Conservation (phyloP, 2,888 invertebrate genomes). For the Steinernema scapterisci region DNA sequence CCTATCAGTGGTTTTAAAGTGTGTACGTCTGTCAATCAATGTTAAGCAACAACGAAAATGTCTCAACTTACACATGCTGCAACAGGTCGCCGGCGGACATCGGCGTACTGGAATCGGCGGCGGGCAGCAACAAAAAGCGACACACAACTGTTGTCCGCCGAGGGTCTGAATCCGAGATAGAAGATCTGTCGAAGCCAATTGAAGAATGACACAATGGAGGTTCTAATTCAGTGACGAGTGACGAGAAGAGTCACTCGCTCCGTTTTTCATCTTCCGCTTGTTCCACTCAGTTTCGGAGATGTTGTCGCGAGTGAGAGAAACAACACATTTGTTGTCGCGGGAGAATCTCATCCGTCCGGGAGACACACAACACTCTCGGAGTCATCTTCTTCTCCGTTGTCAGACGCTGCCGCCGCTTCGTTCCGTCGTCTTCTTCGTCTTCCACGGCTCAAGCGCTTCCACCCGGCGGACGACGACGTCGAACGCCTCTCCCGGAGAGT, state of each 20-base stretch:
- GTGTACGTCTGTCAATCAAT: neutral
- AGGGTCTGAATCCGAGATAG: neutral
- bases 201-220: conserved; percentile 27
- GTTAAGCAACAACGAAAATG: neutral
- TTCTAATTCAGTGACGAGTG: conserved; percentile 30
- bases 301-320: conserved; percentile 12
- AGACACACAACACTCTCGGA: neutral
- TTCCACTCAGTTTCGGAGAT: conserved; percentile 27
- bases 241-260: conserved; percentile 17
- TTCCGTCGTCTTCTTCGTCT: no score
- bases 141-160: conserved; percentile 1
- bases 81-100: neutral
- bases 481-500: neutral
- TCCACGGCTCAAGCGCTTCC: no score
- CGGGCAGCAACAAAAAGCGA: neutral
- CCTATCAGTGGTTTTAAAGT: no score
- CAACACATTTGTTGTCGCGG: conserved; percentile 28
- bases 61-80: conserved; percentile 23
- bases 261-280: conserved; percentile 32
- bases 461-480: neutral
- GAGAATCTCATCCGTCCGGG: conserved; percentile 10
- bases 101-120: neutral
- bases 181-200: neutral
- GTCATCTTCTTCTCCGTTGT: no score
- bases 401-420: no score